These are phyloP conservation scores for Drosophila paranaensis DNA, from an alignment of 2,888 invertebrate genomes.

Conservation along the genomic window DNA sequence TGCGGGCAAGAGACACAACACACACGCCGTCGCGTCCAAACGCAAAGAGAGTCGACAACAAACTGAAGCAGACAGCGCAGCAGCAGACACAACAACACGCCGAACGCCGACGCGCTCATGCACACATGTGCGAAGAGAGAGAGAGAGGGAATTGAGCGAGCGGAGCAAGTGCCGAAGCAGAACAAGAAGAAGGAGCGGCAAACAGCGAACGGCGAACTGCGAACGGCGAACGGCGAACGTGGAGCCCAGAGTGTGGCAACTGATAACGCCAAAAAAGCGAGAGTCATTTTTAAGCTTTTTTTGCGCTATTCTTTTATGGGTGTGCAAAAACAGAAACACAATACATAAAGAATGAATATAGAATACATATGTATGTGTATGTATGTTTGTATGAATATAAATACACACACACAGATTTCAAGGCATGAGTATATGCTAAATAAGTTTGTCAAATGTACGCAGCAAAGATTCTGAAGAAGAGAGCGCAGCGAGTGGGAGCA, in stretches of 20 bases:
- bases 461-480: conserved; percentile 20
- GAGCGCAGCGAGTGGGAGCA: conserved; percentile 46
- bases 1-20: conserved; percentile 36
- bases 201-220: conserved; percentile 13
- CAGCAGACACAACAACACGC: conserved; percentile 54
- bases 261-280: conserved; percentile 76
- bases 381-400: background rate
- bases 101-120: conserved; percentile 49
- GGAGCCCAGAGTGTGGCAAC: conserved; percentile 43
- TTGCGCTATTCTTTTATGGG: conserved; percentile 28
- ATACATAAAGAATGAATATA: conserved; percentile 31
- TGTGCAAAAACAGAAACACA: conserved; percentile 33
- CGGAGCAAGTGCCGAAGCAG: conserved; percentile 54
- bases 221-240: conserved; percentile 17
- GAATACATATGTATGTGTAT: conserved; percentile 6
- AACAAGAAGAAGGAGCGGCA: conserved; percentile 35
- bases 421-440: conserved; percentile 25
- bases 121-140: conserved; percentile 20
- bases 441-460: conserved; percentile 43
- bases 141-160: conserved; percentile 53
- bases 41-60: conserved; percentile 73
- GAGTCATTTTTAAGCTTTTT: conserved; percentile 48
- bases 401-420: conserved; percentile 10
- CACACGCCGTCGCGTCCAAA: conserved; percentile 56
- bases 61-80: conserved; percentile 57